Conservation (phyloP, 2,797 vertebrate species). For the Tapirus indicus region DNA sequence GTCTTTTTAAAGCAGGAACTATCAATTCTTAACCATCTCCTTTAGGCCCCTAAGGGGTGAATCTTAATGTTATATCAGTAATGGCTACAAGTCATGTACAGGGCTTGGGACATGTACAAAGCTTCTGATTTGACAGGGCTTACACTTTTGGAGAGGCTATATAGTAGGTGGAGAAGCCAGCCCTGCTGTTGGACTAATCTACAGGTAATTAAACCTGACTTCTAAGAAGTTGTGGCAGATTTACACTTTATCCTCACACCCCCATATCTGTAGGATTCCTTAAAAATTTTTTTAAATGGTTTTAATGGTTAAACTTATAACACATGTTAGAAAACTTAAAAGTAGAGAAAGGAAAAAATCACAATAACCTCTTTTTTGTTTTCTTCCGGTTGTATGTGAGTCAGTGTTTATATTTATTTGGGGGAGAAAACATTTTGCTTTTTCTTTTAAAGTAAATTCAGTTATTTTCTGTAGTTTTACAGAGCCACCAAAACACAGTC, state of each 20-base stretch:
- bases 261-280: background rate
- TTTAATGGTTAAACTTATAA: constrained; percentile 39
- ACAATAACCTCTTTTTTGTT: background rate
- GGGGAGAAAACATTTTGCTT: background rate
- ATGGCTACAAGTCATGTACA: background rate
- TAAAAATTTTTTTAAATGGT: background rate
- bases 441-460: background rate
- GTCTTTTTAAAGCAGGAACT: background rate
- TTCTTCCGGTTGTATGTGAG: background rate
- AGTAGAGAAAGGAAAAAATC: background rate
- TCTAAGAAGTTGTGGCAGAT: background rate
- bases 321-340: background rate
- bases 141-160: background rate
- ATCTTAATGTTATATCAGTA: constrained; percentile 7
- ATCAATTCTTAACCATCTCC: background rate
- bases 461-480: background rate
- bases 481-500: background rate
- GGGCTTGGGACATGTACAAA: background rate
- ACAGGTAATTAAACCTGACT: background rate
- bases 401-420: background rate
- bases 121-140: background rate
- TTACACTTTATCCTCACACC: background rate
- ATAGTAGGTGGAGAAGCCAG: background rate
- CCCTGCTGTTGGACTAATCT: background rate
- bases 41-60: background rate